Base-by-base conservation (phyloP, 2,113 vertebrate species). In the Trachemys scripta region DNA sequence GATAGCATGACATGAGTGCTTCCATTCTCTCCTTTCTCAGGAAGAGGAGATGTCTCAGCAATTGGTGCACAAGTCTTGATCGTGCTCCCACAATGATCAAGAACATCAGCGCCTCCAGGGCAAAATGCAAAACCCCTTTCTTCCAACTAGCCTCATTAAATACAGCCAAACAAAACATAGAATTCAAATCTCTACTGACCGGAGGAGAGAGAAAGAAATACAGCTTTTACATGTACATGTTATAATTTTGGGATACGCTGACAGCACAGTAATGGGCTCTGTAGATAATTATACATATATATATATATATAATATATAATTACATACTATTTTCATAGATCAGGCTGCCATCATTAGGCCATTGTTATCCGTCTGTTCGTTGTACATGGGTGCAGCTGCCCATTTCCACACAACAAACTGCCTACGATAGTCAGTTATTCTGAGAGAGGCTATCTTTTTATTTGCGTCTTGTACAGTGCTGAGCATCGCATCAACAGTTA, bases 351-450 rank as follows among this genome's bases (percentile, higher is more conserved):
- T n/a, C 62, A 69, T 69, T 72, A 38, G 19, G n/a, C 65, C n/a
- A 72, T 38, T 38, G 35, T 72, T 27, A 45, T 45, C 42, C 25
- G 47, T 42, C 42, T 25, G 24, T 47, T 78, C 5, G 2, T 47
- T 47, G 65, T 72, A 9, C n/a, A 38, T 72, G 65, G 65, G 19
- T 72, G 65, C 65, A 72, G n/a, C n/a, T 22, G 35, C 65, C 42
- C 42, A 47, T 47, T 47, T 45, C 16, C 25, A 78, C 42, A 78
- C 25, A 45, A 78, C 6, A 11, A 45, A 78, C 27, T 25, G 45
- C 22, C 83, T 88, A 80, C 47, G 42, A 80, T 54, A 49, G 86
- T 79, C 84, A 92, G 88, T 88, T 88, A 92, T 92, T 78, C 90
- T 54, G 38, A 83, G 57, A 27, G n/a, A 89, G 35, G 4, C 47